These are phyloP conservation scores for Zootermopsis nevadensis DNA, from an alignment of 2,888 invertebrate species.

Conservation along the genomic window DNA sequence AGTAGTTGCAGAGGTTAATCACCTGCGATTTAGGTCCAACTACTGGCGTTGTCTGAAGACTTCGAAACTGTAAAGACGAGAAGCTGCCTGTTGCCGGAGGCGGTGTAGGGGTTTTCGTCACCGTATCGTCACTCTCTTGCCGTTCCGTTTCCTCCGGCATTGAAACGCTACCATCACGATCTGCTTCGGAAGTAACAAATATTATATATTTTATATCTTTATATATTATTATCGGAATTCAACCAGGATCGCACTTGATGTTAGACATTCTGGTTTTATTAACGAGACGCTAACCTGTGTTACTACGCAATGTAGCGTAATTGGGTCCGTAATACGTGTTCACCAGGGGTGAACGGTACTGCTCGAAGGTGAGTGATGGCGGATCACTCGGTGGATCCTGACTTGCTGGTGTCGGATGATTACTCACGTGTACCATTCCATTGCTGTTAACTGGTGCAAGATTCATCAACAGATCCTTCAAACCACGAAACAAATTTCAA, in stretches of 20 bases:
- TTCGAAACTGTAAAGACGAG: slow-evolving; percentile 61
- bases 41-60: slow-evolving; percentile 62
- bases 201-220: too few species aligned
- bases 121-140: slow-evolving; percentile 36
- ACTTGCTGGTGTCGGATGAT: slow-evolving; percentile 62
- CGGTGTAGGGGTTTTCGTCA: slow-evolving; percentile 42
- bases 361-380: slow-evolving; percentile 64
- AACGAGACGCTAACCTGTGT: slow-evolving; percentile 49
- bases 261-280: too few species aligned
- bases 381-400: slow-evolving; percentile 60
- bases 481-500: too few species aligned
- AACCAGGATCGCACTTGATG: too few species aligned
- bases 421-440: slow-evolving; percentile 58
- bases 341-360: slow-evolving; percentile 68
- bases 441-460: slow-evolving; percentile 66
- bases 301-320: slow-evolving; percentile 64
- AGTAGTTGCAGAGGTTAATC: slow-evolving; percentile 61
- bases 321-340: slow-evolving; percentile 66
- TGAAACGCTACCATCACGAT: slow-evolving; percentile 23
- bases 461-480: slow-evolving; percentile 70
- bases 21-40: slow-evolving; percentile 60
- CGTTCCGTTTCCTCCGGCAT: slow-evolving; percentile 26
- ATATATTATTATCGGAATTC: too few species aligned
- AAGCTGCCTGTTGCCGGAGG: slow-evolving; percentile 51
- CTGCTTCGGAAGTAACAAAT: too few species aligned